phyloP scores from a whole-genome alignment of 1,140 invertebrate species.

The Archegozetes longisetosus region DNA sequence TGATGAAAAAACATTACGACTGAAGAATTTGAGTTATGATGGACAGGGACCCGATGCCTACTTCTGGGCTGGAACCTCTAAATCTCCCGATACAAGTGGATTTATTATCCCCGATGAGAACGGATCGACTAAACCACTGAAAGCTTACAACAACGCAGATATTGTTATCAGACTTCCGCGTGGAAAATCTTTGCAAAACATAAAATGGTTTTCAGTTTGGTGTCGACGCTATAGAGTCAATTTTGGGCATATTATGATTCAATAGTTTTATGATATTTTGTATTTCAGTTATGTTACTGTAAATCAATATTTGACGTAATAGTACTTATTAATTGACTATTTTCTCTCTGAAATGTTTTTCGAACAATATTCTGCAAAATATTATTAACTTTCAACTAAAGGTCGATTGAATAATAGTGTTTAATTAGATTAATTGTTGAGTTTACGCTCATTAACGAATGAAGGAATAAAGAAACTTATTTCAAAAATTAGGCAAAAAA shows the following conservation, averaged over 20 bases:
- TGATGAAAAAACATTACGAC: slow-evolving; percentile 67
- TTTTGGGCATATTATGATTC: slow-evolving; percentile 56
- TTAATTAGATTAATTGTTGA: too few species aligned
- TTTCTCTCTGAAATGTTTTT: too few species aligned
- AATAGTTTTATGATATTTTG: not conserved
- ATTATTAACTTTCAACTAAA: too few species aligned
- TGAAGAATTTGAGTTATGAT: slow-evolving; percentile 59
- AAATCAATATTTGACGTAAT: too few species aligned
- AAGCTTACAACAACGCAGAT: slow-evolving; percentile 51
- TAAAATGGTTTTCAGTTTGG: slow-evolving; percentile 68
- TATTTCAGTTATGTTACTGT: too few species aligned
- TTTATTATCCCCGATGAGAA: slow-evolving; percentile 72
- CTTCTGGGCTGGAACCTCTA: slow-evolving; percentile 73
- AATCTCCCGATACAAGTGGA: slow-evolving; percentile 64
- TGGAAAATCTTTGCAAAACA: slow-evolving; percentile 59
- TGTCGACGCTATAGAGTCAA: slow-evolving; percentile 52
- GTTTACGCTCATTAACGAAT: too few species aligned
- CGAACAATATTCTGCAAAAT: too few species aligned
- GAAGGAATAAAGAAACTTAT: too few species aligned
- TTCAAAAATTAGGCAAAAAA: too few species aligned
- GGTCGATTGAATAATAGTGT: too few species aligned
- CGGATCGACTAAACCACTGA: slow-evolving; percentile 31
- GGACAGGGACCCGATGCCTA: slow-evolving; percentile 39
- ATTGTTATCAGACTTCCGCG: slow-evolving; percentile 60
- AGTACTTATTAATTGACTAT: too few species aligned